Evolutionary conservation across 2,797 vertebrate genomes (phyloP).

Genomic region (Phataginus tetradactyla): DNA sequence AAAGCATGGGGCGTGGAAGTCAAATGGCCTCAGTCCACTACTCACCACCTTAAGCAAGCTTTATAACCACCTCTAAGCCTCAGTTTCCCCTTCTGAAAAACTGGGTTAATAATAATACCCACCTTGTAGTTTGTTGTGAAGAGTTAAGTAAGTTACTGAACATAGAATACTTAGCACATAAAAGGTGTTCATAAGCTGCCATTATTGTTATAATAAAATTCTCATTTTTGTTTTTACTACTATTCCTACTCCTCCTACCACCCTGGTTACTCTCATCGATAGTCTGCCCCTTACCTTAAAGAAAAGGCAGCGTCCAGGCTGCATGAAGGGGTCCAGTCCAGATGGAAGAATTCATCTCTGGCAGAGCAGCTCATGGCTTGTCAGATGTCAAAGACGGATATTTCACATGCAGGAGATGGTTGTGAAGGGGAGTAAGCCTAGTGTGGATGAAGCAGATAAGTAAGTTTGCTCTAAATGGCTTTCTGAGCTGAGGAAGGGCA

Average conservation of each 20-base stretch:
- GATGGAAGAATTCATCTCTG: slow-evolving; percentile 9
- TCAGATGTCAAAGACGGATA: slow-evolving; percentile 32
- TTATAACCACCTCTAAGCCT: neutral
- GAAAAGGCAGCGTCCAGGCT: slow-evolving; percentile 24
- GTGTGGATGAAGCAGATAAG: slow-evolving; percentile 45
- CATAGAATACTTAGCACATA: neutral
- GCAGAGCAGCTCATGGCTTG: neutral
- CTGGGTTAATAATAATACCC: neutral
- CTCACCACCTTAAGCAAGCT: neutral
- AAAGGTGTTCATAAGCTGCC: neutral
- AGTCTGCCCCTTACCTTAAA: slow-evolving; percentile 53
- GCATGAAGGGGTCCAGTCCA: slow-evolving; percentile 21
- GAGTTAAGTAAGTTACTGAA: neutral
- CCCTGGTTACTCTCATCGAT: neutral
- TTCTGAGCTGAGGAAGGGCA: slow-evolving; percentile 65
- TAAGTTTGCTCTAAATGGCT: slow-evolving; percentile 45
- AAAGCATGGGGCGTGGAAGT: neutral
- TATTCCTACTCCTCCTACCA: neutral
- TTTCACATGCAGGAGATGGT: slow-evolving; percentile 36
- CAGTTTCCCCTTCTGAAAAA: slow-evolving; percentile 46
- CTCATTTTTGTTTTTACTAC: neutral
- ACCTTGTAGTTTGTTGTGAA: neutral
- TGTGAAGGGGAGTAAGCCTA: neutral
- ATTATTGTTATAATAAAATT: neutral
- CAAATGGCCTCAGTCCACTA: neutral